Conservation (phyloP, 2,888 invertebrate species). For the Imbricaverruca yamaguchii region DNA sequence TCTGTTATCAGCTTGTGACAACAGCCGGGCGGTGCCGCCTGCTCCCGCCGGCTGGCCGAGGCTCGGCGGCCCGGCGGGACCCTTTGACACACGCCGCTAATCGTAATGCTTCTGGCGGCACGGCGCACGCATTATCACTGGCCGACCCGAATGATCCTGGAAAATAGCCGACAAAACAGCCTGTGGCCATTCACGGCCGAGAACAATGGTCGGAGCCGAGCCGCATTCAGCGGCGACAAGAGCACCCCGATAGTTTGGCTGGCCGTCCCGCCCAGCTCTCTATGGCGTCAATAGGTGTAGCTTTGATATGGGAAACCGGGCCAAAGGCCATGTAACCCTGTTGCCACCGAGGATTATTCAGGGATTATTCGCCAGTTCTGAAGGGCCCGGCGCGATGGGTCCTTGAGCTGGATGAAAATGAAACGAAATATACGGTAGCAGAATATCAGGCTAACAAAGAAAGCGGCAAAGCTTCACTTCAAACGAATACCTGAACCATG, state of each 20-base stretch:
- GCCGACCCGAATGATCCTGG: no score
- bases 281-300: conserved; percentile 1
- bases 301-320: not conserved
- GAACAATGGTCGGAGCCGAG: not conserved
- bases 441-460: no score
- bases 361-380: no score
- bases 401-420: no score
- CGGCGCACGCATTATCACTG: not conserved
- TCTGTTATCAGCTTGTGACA: no score
- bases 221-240: not conserved
- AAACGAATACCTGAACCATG: no score
- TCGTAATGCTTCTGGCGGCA: not conserved
- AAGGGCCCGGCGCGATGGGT: no score
- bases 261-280: not conserved
- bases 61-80: not conserved
- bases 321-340: not conserved
- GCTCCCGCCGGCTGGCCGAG: no score
- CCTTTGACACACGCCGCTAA: conserved; percentile 9
- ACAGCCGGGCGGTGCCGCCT: no score
- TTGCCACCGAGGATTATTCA: no score
- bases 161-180: not conserved
- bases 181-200: not conserved
- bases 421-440: no score
- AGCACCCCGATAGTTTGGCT: not conserved
- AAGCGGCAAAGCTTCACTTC: no score